Evolutionary conservation across 1,140 invertebrate species (phyloP).

Genomic region (Lepeophtheirus salmonis): DNA sequence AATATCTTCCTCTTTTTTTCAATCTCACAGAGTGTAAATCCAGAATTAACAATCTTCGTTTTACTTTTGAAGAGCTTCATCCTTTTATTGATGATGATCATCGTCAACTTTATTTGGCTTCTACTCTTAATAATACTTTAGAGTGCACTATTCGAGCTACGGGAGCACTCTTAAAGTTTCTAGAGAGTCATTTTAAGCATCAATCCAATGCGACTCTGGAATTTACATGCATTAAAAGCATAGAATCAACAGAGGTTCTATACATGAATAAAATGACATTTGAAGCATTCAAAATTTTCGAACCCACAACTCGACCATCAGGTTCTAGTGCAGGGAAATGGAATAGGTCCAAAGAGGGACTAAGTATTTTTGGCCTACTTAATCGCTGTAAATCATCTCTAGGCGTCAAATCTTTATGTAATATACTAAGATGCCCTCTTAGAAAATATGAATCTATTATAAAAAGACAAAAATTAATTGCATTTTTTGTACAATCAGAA

Average conservation of each 20-base stretch:
- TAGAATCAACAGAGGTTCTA: background rate
- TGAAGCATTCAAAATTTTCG: slow-evolving; percentile 3
- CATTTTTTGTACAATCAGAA: background rate
- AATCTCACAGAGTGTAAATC: background rate
- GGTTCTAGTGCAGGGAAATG: slow-evolving; percentile 9
- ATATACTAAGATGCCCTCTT: background rate
- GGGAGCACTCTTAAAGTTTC: background rate
- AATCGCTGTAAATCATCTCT: slow-evolving; percentile 1
- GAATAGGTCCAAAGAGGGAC: background rate
- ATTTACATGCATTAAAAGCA: background rate
- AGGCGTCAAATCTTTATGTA: background rate
- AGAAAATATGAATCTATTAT: background rate
- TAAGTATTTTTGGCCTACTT: slow-evolving; percentile 4
- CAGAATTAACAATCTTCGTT: background rate
- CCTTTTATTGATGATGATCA: background rate
- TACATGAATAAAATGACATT: slow-evolving; percentile 6
- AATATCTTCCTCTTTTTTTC: background rate
- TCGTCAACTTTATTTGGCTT: background rate
- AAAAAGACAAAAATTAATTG: slow-evolving; percentile 3
- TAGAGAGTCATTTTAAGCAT: background rate
- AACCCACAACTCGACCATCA: background rate
- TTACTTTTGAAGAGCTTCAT: background rate
- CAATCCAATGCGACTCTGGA: background rate
- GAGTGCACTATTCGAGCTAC: background rate
- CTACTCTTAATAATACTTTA: background rate